Evolutionary conservation across 2,797 vertebrate species (phyloP), one percentile per base, ranked within the genome.

Genomic region (Poeciliopsis infans): DNA sequence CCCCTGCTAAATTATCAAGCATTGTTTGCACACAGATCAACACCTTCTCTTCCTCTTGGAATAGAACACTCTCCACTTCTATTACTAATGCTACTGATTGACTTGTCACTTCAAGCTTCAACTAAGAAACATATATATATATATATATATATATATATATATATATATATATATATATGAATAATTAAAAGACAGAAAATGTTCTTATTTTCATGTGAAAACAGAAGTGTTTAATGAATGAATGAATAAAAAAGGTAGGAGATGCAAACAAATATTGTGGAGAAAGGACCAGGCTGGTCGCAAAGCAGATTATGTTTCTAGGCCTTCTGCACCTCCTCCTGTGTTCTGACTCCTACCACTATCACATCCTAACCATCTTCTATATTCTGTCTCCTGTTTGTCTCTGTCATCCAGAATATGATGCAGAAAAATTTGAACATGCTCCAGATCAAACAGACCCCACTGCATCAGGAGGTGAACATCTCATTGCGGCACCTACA

Each of bases 31-130:
- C 87, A 69, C 81, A 72, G 1, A 55, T 71, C 73, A 33, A 70
- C 83, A 87, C 85, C 85, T 80, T 80, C 51, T 20, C 71, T 46
- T 84, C 77, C 82, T 85, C 28, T 61, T 61, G 57, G 71, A 86
- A 80, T 47, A 3, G 11, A 51, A 36, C 45, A 1, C 41, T 66
- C 61, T 46, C 81, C 80, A 72, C 55, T 28, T 57, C 15, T 57
- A 57, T 28, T 57, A 57, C n/a, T n/a, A 6, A 8, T 25, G 59
- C 28, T 0, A 33, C 13, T 41, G 36, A 7, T 53, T 12, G 43
- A 57, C 8, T 39, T 41, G 39, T 41, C 39, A 41, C 39, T 41
- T 41, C 39, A 41, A 41, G 7, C 39, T 41, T 39, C 36, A 36
- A 36, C 20, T 12, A 57, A 5, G 51, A 31, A n/a, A 25, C 1